phyloP scores from a whole-genome alignment of 2,113 vertebrate genomes.

The Charadrius vociferus region DNA sequence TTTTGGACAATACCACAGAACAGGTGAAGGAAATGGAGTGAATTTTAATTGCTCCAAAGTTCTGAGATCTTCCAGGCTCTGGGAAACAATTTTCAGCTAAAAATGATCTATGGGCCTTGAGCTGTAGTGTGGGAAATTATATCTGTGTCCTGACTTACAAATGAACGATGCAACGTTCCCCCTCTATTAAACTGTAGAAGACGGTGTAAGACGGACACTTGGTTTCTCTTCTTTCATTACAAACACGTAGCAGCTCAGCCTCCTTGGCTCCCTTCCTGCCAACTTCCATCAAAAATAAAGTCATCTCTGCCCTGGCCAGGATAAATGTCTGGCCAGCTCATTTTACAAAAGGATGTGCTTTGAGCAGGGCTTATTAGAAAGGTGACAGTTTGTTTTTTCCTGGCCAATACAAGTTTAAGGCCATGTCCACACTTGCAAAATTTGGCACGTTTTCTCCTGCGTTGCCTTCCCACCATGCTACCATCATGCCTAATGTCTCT shows the following conservation, averaged over 20 bases:
- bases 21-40: slow-evolving; percentile 34
- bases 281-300: slow-evolving; percentile 50
- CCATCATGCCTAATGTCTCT: not conserved
- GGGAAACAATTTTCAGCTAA: not conserved
- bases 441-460: not conserved
- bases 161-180: not conserved
- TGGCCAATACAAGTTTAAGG: not conserved
- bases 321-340: not conserved
- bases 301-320: slow-evolving; percentile 11
- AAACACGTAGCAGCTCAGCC: slow-evolving; percentile 6
- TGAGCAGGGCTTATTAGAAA: slow-evolving; percentile 13
- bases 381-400: slow-evolving; percentile 27
- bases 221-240: not conserved
- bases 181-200: not conserved
- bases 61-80: slow-evolving; percentile 25
- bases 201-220: not conserved
- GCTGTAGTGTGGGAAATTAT: not conserved
- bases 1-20: not conserved
- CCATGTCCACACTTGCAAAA: not conserved
- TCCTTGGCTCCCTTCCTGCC: slow-evolving; percentile 40
- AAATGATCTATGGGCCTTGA: not conserved
- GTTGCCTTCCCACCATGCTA: not conserved
- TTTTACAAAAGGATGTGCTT: slow-evolving; percentile 17
- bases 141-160: not conserved
- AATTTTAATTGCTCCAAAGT: slow-evolving; percentile 26